Base-by-base conservation (phyloP, 2,797 vertebrate genomes). In the Tauraco hartlaubi region DNA sequence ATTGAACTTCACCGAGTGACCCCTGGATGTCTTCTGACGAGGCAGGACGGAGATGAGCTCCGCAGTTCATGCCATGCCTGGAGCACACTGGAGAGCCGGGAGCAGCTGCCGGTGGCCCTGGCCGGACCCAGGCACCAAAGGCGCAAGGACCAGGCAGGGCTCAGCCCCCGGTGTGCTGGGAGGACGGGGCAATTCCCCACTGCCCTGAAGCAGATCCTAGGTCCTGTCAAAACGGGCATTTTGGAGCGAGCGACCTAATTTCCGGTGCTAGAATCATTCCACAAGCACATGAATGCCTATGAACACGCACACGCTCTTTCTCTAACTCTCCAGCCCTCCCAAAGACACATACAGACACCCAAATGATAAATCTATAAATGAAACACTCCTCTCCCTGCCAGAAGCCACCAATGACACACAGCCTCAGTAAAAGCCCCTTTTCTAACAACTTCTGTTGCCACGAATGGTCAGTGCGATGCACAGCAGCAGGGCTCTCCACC, bases 11-110 rank as follows among this genome's bases (percentile, higher is more conserved):
- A 91, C 29, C 2, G 49, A 69, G 61, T 29, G 15, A 88, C 26
- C 28, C 75, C 14, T 0, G 0, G 55, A 71, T 91, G 67, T 0
- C 2, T 71, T 92, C 35, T 92, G 91, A 89, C 91, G 89, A 22
- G 55, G 61, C 2, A 5, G 55, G 77, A 39, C 9, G 31, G 48
- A 56, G 91, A 55, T 0, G 2, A 31, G 51, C 52, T 92, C 68
- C 0, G 9, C 21, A 8, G 51, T 7, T 58, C 9, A 0, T 2
- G 4, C 41, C 1, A 0, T n/a, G 58, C 58, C 66, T 2, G 0
- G 9, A 48, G 77, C 9, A 18, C 62, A 74, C 8, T 2, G 2
- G 9, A 21, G 62, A 85, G 67, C 18, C 0, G 2, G 28, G 29
- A 16, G 54, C 48, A 76, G 71, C 63, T 83, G 91, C 55, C 0